Conservation (phyloP, 1,140 invertebrate species). For the Anoplophora glabripennis region DNA sequence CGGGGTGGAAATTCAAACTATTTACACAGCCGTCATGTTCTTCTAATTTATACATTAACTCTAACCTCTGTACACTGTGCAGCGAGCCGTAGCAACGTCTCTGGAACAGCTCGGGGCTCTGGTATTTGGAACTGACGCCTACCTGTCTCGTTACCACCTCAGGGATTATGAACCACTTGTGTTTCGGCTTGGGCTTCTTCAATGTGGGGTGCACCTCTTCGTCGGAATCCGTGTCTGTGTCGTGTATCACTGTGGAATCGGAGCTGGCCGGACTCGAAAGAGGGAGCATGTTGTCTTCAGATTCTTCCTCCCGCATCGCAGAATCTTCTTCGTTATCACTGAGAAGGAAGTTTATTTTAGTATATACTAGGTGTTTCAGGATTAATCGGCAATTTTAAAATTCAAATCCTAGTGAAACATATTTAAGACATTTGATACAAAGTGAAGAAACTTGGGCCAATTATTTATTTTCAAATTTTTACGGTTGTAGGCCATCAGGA, state of each 20-base stretch:
- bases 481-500: too few species aligned
- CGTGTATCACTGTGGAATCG: constrained; percentile 10
- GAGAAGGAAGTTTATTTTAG: background rate
- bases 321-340: constrained; percentile 13
- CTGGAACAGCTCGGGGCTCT: constrained; percentile 61
- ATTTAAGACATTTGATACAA: too few species aligned
- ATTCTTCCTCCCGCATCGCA: constrained; percentile 17
- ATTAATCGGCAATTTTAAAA: too few species aligned
- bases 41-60: constrained; percentile 74
- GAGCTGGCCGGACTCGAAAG: background rate
- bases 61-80: constrained; percentile 76
- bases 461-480: too few species aligned
- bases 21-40: constrained; percentile 90
- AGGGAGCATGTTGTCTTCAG: constrained; percentile 11
- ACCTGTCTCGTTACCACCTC: constrained; percentile 62
- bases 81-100: constrained; percentile 77
- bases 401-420: too few species aligned
- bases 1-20: constrained; percentile 83
- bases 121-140: constrained; percentile 50
- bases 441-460: background rate
- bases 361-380: too few species aligned
- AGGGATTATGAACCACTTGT: constrained; percentile 63
- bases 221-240: constrained; percentile 47
- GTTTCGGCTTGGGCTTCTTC: constrained; percentile 61
- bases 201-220: constrained; percentile 54